Evolutionary conservation across 2,888 invertebrate species (phyloP), one percentile per base, ranked within the genome.

Genomic region (Apotomis capreana): DNA sequence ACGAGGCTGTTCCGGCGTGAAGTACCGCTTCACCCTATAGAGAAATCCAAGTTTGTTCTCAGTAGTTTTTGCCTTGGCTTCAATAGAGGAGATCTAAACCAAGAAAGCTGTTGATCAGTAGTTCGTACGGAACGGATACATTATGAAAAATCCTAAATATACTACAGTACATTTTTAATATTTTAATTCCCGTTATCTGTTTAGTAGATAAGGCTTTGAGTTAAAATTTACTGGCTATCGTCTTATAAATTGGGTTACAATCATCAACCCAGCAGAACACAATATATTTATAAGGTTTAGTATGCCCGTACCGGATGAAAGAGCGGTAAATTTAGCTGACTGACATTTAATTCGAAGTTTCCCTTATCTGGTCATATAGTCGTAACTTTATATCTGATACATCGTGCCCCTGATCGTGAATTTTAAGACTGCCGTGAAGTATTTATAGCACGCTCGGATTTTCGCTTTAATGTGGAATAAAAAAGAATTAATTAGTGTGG

Each of bases 401-500:
- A 40, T 71, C 46, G 70, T 59, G 57, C 40, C 67, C 52, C 57
- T 57, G 67, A 67, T 71, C 61, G 52, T 67, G 67, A 71, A 62
- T 67, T 71, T 71, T 51, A 62, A 67, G 59, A 37, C 49, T 49
- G 64, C 52, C 52, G 49, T 61, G 49, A 61, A 71, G 61, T 67
- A 61, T 71, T 72, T 72, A 68, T 37, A 63, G 62, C 68, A 36
- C 68, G 58, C 46, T 9, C 58, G 51, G 62, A 58, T 68, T 71
- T 65, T 67, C 60, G 51, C 52, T 72, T 68, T 58, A 63, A 62
- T 58, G 67, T 44, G 61, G 51, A 71, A 61, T 71, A 68, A 63
- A 58, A 68, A 61, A 59, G 36, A 72, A 57, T 58, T 59, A 68
- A 68, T 72, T 63, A 68, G 59, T 63, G 59, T 49, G 63, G 63